A percentile compares a stretch with the other conserved stretches of the same genome.
These are phyloP conservation scores for Pheosia gnoma DNA, from an alignment of 2,888 invertebrate genomes.

Conservation along the genomic window DNA sequence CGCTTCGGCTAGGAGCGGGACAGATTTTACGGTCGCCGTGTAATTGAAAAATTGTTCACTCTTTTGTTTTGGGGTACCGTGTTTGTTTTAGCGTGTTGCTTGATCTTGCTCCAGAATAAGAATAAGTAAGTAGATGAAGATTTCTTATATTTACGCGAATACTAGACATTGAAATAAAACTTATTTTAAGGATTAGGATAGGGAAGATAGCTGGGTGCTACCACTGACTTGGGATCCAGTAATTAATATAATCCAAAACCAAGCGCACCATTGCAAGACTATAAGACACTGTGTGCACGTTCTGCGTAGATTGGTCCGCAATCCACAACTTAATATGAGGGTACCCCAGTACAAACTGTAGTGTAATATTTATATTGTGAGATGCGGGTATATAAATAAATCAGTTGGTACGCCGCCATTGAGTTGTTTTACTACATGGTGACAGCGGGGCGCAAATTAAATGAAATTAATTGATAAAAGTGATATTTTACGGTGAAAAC, in stretches of 20 bases:
- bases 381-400: slow-evolving; percentile 12
- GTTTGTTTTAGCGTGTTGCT: slow-evolving; percentile 1
- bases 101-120: not conserved
- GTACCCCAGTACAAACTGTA: not conserved
- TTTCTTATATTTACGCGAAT: no score
- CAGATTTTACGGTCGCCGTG: slow-evolving; percentile 5
- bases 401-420: not conserved
- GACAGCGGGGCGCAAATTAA: not conserved
- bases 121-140: no score
- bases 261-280: no score
- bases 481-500: not conserved
- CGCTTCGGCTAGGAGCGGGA: not conserved
- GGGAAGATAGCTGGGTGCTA: no score
- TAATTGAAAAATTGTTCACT: slow-evolving; percentile 21
- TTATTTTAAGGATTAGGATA: no score
- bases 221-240: no score
- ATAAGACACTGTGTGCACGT: no score
- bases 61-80: slow-evolving; percentile 3
- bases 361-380: not conserved
- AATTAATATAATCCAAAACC: no score
- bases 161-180: no score
- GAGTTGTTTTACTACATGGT: not conserved
- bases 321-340: no score
- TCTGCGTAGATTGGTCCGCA: no score
- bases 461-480: not conserved